Evolutionary conservation across 2,888 invertebrate species (phyloP).

Genomic region (Scrobipalpa atriplicella): DNA sequence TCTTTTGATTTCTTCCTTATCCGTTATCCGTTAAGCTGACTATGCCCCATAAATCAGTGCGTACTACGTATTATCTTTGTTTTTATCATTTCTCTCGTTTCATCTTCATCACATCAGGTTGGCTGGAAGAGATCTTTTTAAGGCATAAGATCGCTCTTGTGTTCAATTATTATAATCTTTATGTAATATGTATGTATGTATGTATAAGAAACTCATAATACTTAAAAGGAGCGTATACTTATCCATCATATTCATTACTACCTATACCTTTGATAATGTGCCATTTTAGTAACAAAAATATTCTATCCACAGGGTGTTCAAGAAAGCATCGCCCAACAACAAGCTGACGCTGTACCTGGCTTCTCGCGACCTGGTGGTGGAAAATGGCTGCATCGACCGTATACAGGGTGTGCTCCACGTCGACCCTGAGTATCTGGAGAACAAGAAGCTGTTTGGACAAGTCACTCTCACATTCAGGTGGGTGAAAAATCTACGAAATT

Average conservation of each 20-base stretch:
- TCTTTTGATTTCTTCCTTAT: no score
- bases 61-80: no score
- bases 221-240: background rate
- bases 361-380: conserved; percentile 90
- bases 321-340: conserved; percentile 93
- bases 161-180: no score
- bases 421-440: conserved; percentile 90
- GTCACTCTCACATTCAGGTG: conserved; percentile 91
- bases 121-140: no score
- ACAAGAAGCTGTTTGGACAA: conserved; percentile 92
- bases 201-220: no score
- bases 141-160: no score
- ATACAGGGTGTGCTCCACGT: conserved; percentile 96
- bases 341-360: conserved; percentile 92
- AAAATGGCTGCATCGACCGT: conserved; percentile 88
- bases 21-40: no score
- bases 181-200: no score
- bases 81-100: no score
- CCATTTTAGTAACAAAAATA: background rate
- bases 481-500: no score
- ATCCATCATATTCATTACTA: background rate
- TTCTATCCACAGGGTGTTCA: conserved; percentile 86
- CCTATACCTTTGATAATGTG: background rate
- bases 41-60: no score
- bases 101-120: no score